A percentile compares a stretch with the other conserved stretches of the same genome.
Conservation (phyloP, 2,113 vertebrate genomes). For the Cyanoderma ruficeps region DNA sequence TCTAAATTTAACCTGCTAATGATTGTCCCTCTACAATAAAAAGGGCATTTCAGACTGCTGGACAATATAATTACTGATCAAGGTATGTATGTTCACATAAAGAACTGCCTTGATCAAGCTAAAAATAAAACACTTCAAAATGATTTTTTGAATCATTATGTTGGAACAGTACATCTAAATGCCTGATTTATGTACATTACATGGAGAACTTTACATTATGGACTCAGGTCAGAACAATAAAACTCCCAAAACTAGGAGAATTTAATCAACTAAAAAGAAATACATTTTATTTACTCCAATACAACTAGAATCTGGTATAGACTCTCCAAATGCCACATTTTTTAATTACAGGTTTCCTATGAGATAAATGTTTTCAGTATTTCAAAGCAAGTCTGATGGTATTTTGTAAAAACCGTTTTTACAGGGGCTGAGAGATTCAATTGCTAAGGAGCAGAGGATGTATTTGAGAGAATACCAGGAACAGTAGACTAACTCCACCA, state of each 20-base stretch:
- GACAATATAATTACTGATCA: conserved; percentile 44
- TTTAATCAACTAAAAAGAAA: background rate
- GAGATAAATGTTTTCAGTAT: background rate
- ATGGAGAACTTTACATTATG: background rate
- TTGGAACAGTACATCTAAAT: background rate
- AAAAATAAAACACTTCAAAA: conserved; percentile 20
- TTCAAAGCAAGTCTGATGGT: background rate
- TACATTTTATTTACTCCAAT: background rate
- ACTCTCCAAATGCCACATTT: background rate
- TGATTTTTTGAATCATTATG: background rate
- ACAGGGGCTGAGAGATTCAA: background rate
- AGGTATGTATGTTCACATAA: background rate
- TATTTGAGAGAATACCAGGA: background rate
- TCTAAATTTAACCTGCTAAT: conserved; percentile 56
- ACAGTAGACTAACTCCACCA: background rate
- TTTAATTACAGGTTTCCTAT: background rate
- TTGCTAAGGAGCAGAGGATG: background rate
- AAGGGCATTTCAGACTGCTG: conserved; percentile 21
- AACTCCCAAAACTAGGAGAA: background rate
- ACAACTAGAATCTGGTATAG: background rate
- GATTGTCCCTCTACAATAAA: background rate
- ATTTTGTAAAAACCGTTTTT: background rate
- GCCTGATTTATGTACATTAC: background rate
- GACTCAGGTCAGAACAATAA: background rate
- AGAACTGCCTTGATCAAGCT: background rate